Evolutionary conservation across 2,797 vertebrate species (phyloP).

Genomic region (Uromys caudimaculatus): DNA sequence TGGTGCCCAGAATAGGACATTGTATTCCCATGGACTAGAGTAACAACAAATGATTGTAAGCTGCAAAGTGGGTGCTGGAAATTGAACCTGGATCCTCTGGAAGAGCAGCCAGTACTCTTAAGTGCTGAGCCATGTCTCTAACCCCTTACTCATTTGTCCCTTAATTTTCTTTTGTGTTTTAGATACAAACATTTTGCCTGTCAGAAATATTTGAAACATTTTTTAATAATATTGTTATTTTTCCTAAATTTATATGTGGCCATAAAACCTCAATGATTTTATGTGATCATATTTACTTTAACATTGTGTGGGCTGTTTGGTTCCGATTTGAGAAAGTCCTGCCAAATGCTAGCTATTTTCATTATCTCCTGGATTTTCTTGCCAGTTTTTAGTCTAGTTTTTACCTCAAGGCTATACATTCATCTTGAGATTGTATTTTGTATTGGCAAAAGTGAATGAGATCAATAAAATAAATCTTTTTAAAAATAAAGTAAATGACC

Average conservation of each 20-base stretch:
- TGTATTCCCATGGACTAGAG: background rate
- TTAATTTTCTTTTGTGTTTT: background rate
- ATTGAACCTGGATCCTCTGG: background rate
- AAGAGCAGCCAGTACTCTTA: background rate
- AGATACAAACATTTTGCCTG: background rate
- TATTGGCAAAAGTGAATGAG: constrained; percentile 15
- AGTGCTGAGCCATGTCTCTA: background rate
- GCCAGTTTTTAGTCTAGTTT: background rate
- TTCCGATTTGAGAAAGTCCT: background rate
- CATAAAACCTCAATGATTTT: constrained; percentile 20
- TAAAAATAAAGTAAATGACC: background rate
- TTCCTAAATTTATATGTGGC: constrained; percentile 3
- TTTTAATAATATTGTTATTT: constrained; percentile 29
- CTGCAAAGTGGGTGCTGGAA: background rate
- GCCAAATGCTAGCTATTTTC: background rate
- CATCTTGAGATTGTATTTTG: constrained; percentile 21
- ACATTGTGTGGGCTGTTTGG: background rate
- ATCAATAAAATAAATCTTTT: background rate
- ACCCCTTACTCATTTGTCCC: background rate
- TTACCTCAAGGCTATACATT: background rate
- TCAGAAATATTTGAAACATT: constrained; percentile 43
- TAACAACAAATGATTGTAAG: background rate
- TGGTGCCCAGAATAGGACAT: background rate
- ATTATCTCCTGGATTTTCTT: background rate
- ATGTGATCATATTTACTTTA: constrained; percentile 2